phyloP scores from a whole-genome alignment of 2,113 vertebrate species.

The Lichenostomus cassidix region DNA sequence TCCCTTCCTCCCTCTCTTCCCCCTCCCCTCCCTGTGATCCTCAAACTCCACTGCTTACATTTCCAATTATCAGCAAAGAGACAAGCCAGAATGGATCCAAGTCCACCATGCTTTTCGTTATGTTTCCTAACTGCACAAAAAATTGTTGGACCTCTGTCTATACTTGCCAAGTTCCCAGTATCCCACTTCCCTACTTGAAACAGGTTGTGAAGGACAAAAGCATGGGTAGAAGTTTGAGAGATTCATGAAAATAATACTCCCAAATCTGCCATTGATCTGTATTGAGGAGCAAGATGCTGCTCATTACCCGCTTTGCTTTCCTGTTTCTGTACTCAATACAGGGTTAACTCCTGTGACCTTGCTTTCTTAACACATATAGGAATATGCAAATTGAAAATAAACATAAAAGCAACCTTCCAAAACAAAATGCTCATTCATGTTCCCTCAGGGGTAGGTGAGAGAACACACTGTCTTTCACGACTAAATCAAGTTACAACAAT shows the following conservation, averaged over 20 bases:
- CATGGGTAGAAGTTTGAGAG: not conserved
- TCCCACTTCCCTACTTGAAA: not conserved
- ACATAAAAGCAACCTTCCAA: not conserved
- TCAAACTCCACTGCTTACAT: not conserved
- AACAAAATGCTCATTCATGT: not conserved
- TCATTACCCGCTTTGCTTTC: not conserved
- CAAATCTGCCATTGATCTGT: not conserved
- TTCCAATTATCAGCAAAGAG: not conserved
- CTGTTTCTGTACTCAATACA: not conserved
- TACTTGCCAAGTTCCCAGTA: not conserved
- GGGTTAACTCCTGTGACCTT: not conserved
- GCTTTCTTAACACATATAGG: not conserved
- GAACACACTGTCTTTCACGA: not conserved
- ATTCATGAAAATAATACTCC: not conserved
- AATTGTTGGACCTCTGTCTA: not conserved
- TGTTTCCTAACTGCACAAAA: not conserved
- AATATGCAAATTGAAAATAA: slow-evolving; percentile 17
- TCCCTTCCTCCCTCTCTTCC: not conserved
- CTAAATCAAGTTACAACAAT: not conserved
- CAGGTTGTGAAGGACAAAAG: not conserved
- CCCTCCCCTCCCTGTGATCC: not conserved
- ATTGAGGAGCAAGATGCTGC: not conserved
- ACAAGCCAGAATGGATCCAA: not conserved
- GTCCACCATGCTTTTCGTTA: not conserved
- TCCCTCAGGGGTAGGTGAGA: not conserved